phyloP scores from a whole-genome alignment of 2,888 invertebrate species.

The Orchestes rusci region DNA sequence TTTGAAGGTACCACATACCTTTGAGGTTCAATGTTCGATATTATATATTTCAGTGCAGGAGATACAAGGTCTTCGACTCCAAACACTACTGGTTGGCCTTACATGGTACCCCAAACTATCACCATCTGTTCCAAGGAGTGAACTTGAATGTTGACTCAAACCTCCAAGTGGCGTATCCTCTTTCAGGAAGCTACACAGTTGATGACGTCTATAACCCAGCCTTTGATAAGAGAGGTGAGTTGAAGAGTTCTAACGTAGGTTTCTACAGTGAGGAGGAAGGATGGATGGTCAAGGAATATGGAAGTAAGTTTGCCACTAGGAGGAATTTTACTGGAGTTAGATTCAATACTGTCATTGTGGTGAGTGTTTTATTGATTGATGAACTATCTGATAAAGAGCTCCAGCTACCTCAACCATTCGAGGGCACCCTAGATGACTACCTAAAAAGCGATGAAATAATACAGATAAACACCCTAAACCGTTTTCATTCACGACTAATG shows the following conservation, averaged over 20 bases:
- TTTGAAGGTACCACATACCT: too few relatives aligned
- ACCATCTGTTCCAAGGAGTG: slow-evolving; percentile 25
- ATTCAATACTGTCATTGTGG: slow-evolving; percentile 52
- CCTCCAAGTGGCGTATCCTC: slow-evolving; percentile 27
- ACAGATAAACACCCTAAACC: slow-evolving; percentile 35
- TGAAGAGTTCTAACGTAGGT: slow-evolving; percentile 47
- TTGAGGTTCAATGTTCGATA: too few relatives aligned
- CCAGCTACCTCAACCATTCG: slow-evolving; percentile 41
- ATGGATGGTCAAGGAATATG: slow-evolving; percentile 22
- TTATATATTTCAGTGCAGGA: slow-evolving; percentile 32
- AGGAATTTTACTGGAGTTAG: slow-evolving; percentile 50
- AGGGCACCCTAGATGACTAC: slow-evolving; percentile 32
- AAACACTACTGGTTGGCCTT: slow-evolving; percentile 32
- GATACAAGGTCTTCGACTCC: slow-evolving; percentile 24
- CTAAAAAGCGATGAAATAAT: slow-evolving; percentile 29
- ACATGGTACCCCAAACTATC: slow-evolving; percentile 19
- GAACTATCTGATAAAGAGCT: slow-evolving; percentile 9
- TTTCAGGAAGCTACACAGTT: slow-evolving; percentile 29
- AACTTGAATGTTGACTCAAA: slow-evolving; percentile 31
- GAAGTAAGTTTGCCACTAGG: slow-evolving; percentile 39
- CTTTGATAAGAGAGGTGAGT: slow-evolving; percentile 46
- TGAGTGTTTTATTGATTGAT: slow-evolving; percentile 28
- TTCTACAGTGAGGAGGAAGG: slow-evolving; percentile 41
- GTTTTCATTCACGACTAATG: slow-evolving; percentile 34
- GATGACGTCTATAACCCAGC: slow-evolving; percentile 53